phyloP scores from a whole-genome alignment of 2,797 vertebrate genomes.

The Oceanodroma leucorhoa region DNA sequence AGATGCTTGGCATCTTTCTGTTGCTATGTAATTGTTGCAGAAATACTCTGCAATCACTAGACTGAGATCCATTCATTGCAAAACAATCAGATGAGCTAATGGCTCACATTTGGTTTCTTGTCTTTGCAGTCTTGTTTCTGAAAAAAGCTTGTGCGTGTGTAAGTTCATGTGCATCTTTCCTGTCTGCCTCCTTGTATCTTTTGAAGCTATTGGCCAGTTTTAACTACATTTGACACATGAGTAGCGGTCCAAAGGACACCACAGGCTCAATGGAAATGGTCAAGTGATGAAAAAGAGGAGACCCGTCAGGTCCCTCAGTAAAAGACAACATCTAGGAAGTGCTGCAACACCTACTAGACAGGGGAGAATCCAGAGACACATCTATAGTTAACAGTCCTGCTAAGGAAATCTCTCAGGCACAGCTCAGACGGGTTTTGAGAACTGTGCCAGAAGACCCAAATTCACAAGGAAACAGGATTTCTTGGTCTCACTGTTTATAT shows the following conservation, averaged over 20 bases:
- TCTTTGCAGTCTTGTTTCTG: slow-evolving; percentile 27
- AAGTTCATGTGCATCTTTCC: not conserved
- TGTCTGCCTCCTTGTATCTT: not conserved
- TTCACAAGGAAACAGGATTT: not conserved
- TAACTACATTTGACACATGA: not conserved
- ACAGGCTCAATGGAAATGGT: not conserved
- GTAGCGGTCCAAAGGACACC: not conserved
- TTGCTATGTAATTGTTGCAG: not conserved
- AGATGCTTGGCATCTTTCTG: not conserved
- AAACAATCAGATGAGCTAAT: slow-evolving; percentile 20
- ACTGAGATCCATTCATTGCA: not conserved
- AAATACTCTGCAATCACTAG: not conserved
- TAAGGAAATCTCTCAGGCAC: not conserved
- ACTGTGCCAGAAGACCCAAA: not conserved
- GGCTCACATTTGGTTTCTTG: not conserved
- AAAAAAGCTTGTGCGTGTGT: not conserved
- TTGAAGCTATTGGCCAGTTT: not conserved
- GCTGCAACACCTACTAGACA: not conserved
- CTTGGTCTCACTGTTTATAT: not conserved
- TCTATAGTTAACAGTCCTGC: not conserved
- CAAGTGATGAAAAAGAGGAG: not conserved
- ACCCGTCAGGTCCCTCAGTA: not conserved
- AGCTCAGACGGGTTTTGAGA: not conserved
- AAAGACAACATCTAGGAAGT: not conserved
- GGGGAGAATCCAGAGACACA: not conserved